Evolutionary conservation across 2,888 invertebrate genomes (phyloP), one percentile per base, ranked within the genome.

Genomic region (Caenorhabditis drosophilae): DNA sequence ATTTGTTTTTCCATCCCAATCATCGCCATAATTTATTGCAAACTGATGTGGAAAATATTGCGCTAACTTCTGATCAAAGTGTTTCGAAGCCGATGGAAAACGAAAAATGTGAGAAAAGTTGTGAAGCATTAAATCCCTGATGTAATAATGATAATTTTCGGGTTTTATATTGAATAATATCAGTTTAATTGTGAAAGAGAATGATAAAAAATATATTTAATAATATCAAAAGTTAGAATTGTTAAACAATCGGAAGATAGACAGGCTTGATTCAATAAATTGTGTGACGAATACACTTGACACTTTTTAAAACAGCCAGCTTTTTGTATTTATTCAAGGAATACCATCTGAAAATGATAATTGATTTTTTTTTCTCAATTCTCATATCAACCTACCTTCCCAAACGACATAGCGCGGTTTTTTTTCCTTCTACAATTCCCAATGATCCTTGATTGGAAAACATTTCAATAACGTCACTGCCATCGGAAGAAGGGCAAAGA

Each of bases 321-420:
- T 56, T 20, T 4, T 18, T 16, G 16, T 51, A 12, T 40, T 51
- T 50, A 40, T 40, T 18, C 18, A 47, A 38, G 11, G 49, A 4
- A 23, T 61, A 61, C 61, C 61, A 61, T 50, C 60, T 54, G 50
- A n/a, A n/a, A n/a, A n/a, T n/a, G n/a, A n/a, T n/a, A n/a, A n/a
- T n/a, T n/a, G 15, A 53, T 49, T 20, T 7, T 7, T 11, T 44
- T 16, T 23, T 44, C 20, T 11, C 22, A 22, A 44, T n/a, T n/a
- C n/a, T n/a, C n/a, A n/a, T n/a, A n/a, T n/a, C n/a, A n/a, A n/a
- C n/a, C n/a, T n/a, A n/a, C n/a, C n/a, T n/a, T n/a, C 60, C 60
- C 0, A 60, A 25, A 11, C 54, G 36, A 23, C 60, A 61, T 20
- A 61, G 44, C 1, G 54, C 41, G 9, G 18, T 41, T 34, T 50